Evolutionary conservation across 1,140 invertebrate species (phyloP).

Genomic region (Pseudomyrmex dendroicus): DNA sequence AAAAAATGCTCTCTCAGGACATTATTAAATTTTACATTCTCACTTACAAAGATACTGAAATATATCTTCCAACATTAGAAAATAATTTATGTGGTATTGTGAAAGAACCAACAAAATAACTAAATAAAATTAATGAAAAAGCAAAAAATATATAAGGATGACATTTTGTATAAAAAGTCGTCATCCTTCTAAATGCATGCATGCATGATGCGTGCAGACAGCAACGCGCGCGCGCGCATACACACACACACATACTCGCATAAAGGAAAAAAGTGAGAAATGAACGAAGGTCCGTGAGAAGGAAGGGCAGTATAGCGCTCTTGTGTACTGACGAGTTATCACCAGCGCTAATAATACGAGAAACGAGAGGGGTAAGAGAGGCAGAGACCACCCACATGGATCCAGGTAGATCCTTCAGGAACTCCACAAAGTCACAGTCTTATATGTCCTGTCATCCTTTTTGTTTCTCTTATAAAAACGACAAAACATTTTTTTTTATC

Average conservation of each 20-base stretch:
- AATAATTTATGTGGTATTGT: slow-evolving; percentile 31
- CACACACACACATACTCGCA: slow-evolving; percentile 22
- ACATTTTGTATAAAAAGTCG: slow-evolving; percentile 44
- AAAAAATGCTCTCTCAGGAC: no score
- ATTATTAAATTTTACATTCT: neutral
- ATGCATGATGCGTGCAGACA: slow-evolving; percentile 26
- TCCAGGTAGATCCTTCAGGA: slow-evolving; percentile 63
- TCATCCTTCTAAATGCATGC: slow-evolving; percentile 34
- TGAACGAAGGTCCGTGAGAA: slow-evolving; percentile 34
- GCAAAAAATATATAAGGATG: slow-evolving; percentile 24
- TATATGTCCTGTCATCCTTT: slow-evolving; percentile 41
- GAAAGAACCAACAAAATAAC: slow-evolving; percentile 24
- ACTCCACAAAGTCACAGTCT: slow-evolving; percentile 35
- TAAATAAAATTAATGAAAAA: slow-evolving; percentile 3
- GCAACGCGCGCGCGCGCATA: slow-evolving; percentile 6
- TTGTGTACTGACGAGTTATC: slow-evolving; percentile 70
- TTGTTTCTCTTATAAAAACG: slow-evolving; percentile 73
- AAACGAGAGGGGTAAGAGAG: slow-evolving; percentile 15
- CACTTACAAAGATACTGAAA: neutral
- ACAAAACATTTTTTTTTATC: slow-evolving; percentile 76
- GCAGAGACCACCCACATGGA: slow-evolving; percentile 76
- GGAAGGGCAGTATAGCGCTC: slow-evolving; percentile 49
- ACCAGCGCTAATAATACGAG: slow-evolving; percentile 74
- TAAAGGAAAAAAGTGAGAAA: slow-evolving; percentile 40
- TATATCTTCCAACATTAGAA: neutral